These are phyloP conservation scores for Petrocephalus zakoni DNA, from an alignment of 2,113 vertebrate genomes.

Conservation along the genomic window DNA sequence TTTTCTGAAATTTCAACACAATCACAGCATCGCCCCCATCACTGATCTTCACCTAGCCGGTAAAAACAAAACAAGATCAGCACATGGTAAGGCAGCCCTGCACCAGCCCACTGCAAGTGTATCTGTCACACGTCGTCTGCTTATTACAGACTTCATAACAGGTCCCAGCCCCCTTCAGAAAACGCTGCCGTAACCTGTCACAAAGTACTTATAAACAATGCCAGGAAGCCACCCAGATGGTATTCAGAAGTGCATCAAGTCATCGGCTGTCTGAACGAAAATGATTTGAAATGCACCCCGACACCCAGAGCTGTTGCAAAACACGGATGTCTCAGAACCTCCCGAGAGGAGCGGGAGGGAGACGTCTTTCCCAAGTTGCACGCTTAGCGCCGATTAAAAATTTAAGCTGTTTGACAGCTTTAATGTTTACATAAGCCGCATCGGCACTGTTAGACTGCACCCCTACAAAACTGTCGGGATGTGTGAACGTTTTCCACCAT, in stretches of 20 bases:
- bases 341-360: neutral
- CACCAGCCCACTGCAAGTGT: neutral
- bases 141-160: neutral
- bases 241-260: neutral
- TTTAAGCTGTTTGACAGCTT: constrained; percentile 8
- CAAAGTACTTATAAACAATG: neutral
- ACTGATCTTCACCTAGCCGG: neutral
- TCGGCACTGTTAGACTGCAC: neutral
- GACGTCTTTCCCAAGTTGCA: neutral
- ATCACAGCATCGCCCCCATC: neutral
- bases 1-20: neutral
- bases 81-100: neutral
- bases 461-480: neutral
- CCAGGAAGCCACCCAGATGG: neutral
- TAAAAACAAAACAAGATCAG: neutral
- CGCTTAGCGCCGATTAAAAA: constrained; percentile 1
- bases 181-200: neutral
- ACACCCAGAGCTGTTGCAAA: neutral
- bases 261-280: neutral
- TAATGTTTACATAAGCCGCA: neutral
- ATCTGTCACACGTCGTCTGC: neutral
- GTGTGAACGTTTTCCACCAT: neutral
- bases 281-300: neutral
- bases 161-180: neutral
- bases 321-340: neutral